Conservation (phyloP, 1,140 invertebrate species). For the Stratiolaelaps scimitus region DNA sequence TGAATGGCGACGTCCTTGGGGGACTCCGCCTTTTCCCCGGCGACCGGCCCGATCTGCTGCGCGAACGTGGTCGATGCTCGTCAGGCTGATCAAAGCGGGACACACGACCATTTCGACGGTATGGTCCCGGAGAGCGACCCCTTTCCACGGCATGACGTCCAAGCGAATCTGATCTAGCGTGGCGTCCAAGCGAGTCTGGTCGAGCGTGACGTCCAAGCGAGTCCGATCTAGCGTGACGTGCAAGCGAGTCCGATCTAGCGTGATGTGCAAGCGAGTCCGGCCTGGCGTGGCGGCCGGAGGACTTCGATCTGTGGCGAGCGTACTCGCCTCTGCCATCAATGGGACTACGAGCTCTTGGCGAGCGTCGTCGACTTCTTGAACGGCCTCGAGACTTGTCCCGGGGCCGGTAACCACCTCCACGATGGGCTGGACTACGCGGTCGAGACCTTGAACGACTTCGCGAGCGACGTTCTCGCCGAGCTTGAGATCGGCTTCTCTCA, state of each 20-base stretch:
- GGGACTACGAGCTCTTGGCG: no score
- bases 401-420: no score
- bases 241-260: neutral
- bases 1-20: no score
- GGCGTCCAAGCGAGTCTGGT: slow-evolving; percentile 15
- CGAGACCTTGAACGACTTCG: no score
- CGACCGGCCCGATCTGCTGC: slow-evolving; percentile 1
- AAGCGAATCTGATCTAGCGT: no score
- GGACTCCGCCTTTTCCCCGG: neutral
- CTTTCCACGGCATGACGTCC: no score
- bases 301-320: neutral
- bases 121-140: no score
- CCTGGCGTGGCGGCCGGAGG: neutral
- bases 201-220: neutral
- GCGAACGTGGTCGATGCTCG: neutral
- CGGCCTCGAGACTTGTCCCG: no score
- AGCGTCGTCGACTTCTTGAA: no score
- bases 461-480: no score
- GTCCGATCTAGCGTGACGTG: neutral
- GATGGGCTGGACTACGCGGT: no score
- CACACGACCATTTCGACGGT: neutral
- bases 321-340: neutral
- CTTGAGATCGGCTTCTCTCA: slow-evolving; percentile 4
- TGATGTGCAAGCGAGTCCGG: no score
- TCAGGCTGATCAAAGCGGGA: slow-evolving; percentile 11